phyloP scores from a whole-genome alignment of 2,797 vertebrate genomes.

The Enteromius radiatus region DNA sequence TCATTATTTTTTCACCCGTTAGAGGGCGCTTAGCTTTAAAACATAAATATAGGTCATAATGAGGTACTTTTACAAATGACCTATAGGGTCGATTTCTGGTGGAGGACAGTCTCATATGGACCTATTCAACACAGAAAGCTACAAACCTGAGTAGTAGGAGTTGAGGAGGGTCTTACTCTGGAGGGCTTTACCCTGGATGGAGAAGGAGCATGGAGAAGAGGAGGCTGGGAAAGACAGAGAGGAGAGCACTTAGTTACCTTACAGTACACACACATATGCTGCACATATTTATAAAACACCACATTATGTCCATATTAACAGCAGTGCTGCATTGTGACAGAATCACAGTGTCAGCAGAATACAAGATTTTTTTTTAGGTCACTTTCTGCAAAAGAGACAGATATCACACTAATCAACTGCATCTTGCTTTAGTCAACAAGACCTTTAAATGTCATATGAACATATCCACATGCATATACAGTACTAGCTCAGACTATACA shows the following conservation, averaged over 20 bases:
- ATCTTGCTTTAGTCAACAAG: conserved; percentile 16
- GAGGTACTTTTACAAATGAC: too few species aligned
- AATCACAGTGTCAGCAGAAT: background rate
- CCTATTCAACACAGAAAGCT: background rate
- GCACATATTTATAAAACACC: background rate
- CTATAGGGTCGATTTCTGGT: too few species aligned
- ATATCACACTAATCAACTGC: conserved; percentile 5
- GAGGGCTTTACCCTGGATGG: conserved; percentile 89
- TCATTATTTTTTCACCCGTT: too few species aligned
- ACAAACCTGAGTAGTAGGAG: conserved; percentile 85
- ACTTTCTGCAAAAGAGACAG: background rate
- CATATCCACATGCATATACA: background rate
- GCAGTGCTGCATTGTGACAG: background rate
- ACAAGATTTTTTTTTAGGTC: conserved; percentile 7
- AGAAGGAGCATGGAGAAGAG: conserved; percentile 88
- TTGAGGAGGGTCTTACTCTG: conserved; percentile 89
- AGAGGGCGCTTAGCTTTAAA: too few species aligned
- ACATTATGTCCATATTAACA: conserved; percentile 4
- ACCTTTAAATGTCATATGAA: conserved; percentile 24
- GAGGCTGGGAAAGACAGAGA: conserved; percentile 69
- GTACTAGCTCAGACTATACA: background rate
- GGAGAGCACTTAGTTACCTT: conserved; percentile 16
- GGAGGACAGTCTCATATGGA: too few species aligned
- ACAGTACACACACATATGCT: background rate
- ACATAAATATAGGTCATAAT: too few species aligned